These are phyloP conservation scores for Aplodontia rufa DNA, from an alignment of 2,113 vertebrate species.

Conservation along the genomic window DNA sequence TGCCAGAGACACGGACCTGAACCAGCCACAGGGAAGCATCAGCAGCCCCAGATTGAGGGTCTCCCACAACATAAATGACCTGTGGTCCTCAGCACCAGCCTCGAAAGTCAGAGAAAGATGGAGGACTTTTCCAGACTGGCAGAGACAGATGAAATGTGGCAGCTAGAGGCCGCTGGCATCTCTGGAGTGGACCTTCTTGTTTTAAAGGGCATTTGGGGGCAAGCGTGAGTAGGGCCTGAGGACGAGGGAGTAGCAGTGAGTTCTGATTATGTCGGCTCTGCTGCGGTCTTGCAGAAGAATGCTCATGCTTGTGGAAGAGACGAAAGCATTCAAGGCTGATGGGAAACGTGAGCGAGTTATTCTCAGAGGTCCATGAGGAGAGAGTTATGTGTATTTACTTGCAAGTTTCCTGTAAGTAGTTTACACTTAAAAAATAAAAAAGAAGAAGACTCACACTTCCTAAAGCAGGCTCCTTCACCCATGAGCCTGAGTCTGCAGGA, in stretches of 20 bases:
- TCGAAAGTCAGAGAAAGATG: neutral
- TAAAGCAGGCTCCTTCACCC: neutral
- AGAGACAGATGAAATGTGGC: rapidly evolving
- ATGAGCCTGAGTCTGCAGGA: too few relatives aligned
- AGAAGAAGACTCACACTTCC: neutral
- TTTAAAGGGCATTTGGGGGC: neutral
- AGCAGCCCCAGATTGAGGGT: neutral
- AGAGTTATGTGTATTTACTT: neutral
- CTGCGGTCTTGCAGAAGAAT: rapidly evolving
- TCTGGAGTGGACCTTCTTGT: neutral
- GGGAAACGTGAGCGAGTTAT: rapidly evolving
- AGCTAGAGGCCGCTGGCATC: rapidly evolving
- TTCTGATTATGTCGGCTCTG: neutral
- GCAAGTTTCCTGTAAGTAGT: too few relatives aligned
- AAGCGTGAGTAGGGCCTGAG: rapidly evolving
- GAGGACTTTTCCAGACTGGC: too few relatives aligned
- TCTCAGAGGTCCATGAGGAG: neutral
- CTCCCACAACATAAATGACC: too few relatives aligned
- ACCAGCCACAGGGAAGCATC: neutral
- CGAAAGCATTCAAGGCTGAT: rapidly evolving
- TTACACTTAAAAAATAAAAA: neutral
- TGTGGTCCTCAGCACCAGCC: neutral
- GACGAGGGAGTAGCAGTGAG: rapidly evolving
- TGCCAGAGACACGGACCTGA: neutral
- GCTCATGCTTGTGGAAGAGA: neutral